A percentile compares a stretch with the other conserved stretches of the same genome.
Conservation (phyloP, 2,797 vertebrate genomes). For the Tympanoctomys barrerae region DNA sequence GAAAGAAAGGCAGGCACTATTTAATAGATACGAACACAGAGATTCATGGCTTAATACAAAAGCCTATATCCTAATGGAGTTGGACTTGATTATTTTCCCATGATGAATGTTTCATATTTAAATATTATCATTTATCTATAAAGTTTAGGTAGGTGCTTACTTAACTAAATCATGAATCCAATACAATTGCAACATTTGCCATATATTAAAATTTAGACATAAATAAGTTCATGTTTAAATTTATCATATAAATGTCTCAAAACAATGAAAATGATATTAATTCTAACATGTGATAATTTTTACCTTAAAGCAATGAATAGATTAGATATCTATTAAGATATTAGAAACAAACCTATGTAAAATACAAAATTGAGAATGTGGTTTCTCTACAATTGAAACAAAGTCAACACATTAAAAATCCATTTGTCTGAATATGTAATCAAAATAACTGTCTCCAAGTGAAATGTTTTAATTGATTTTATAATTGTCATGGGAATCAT, state of each 20-base stretch:
- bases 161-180: neutral
- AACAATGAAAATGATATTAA: neutral
- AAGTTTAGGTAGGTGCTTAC: neutral
- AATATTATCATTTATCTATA: neutral
- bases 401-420: neutral
- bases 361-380: neutral
- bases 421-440: neutral
- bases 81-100: neutral
- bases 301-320: neutral
- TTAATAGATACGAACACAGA: neutral
- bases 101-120: neutral
- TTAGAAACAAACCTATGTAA: neutral
- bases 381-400: slow-evolving; percentile 18
- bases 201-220: neutral
- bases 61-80: neutral
- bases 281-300: neutral
- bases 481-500: neutral
- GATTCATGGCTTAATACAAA: neutral
- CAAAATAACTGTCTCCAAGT: neutral
- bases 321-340: neutral
- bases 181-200: neutral
- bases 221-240: neutral
- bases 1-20: no score
- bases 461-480: neutral
- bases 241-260: neutral